Percentiles rank a stretch among this genome's conserved stretches.
These are phyloP conservation scores for Drosophila anomelani DNA, from an alignment of 2,888 invertebrate genomes.

Conservation along the genomic window DNA sequence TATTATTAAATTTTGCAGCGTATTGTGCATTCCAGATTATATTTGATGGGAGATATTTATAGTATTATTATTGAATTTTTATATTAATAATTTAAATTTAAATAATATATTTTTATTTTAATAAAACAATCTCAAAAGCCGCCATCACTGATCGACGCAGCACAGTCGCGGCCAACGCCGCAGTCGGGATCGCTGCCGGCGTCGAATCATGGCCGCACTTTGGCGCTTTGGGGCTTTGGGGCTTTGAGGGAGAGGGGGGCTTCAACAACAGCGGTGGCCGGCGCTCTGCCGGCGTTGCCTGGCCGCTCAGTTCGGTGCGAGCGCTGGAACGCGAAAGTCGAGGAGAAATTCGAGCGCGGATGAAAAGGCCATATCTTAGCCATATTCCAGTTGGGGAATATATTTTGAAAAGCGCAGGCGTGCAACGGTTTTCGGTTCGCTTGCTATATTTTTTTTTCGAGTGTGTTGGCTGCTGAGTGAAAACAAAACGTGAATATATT, in stretches of 20 bases:
- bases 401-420: constrained; percentile 73
- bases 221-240: constrained; percentile 9
- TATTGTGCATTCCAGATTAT: too few species aligned
- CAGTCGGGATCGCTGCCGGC: constrained; percentile 11
- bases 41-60: too few species aligned
- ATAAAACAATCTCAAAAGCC: neutral
- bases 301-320: constrained; percentile 65
- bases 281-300: constrained; percentile 12
- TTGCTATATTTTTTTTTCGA: constrained; percentile 34
- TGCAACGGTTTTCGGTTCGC: constrained; percentile 62
- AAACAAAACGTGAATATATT: constrained; percentile 23
- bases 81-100: too few species aligned
- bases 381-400: constrained; percentile 28
- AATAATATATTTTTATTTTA: too few species aligned
- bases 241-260: constrained; percentile 1
- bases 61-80: too few species aligned
- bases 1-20: too few species aligned
- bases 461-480: constrained; percentile 42
- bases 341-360: constrained; percentile 28
- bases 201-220: constrained; percentile 2
- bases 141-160: constrained; percentile 18
- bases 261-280: constrained; percentile 3
- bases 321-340: constrained; percentile 70
- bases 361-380: constrained; percentile 14
- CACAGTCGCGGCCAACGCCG: constrained; percentile 2